Evolutionary conservation across 2,113 vertebrate genomes (phyloP).

Genomic region (Petromus typicus): DNA sequence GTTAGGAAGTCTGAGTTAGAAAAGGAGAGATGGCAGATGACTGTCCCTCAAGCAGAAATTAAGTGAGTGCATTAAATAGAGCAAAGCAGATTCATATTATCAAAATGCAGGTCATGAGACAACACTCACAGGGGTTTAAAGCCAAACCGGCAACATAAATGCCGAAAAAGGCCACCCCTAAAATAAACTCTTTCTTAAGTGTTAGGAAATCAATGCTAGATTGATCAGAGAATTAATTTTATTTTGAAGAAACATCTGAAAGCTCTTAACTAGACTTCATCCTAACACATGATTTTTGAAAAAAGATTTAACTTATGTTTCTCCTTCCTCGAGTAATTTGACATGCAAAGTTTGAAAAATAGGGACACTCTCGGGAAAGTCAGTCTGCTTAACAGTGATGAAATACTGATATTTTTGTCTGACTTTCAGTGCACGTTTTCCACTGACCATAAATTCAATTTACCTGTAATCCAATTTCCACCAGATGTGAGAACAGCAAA

Average conservation of each 20-base stretch:
- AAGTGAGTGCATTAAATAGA: constrained; percentile 75
- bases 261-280: constrained; percentile 34
- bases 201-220: constrained; percentile 67
- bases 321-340: background rate
- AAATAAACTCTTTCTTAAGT: constrained; percentile 63
- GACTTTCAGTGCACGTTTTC: constrained; percentile 12
- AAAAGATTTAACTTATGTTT: constrained; percentile 52
- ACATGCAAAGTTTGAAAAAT: constrained; percentile 10
- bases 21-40: constrained; percentile 59
- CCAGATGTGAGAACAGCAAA: constrained; percentile 15
- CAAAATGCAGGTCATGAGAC: constrained; percentile 57
- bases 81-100: constrained; percentile 65
- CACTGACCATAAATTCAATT: constrained; percentile 4
- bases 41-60: constrained; percentile 60
- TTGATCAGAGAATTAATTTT: constrained; percentile 67
- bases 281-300: constrained; percentile 47
- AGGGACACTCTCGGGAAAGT: constrained; percentile 1
- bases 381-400: background rate
- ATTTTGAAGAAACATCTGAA: constrained; percentile 65
- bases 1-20: constrained; percentile 69
- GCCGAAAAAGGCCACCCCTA: constrained; percentile 59
- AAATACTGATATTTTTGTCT: constrained; percentile 23
- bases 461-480: background rate
- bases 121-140: constrained; percentile 55
- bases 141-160: constrained; percentile 49